Base-by-base conservation (phyloP, 1,140 invertebrate species). In the Stegodyphus mimosarum region DNA sequence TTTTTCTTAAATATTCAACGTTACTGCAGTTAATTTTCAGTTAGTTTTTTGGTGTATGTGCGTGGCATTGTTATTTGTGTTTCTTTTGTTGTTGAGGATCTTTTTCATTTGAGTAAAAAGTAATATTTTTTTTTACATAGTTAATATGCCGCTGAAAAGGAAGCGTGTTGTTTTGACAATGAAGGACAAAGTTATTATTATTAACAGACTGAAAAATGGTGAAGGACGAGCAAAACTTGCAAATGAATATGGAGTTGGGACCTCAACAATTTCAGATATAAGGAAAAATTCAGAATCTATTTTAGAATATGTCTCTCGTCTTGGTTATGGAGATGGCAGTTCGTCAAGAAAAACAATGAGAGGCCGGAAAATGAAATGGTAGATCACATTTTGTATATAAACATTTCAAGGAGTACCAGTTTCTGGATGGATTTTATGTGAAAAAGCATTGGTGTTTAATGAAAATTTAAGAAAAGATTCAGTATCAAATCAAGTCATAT, bases 391-490 rank as follows among this genome's bases (percentile, higher is more conserved):
- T 66, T 87, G 3, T 83, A 67, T 73, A 48, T 64, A 10, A 83
- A 72, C 72, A 70, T 70, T 51, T 10, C 11, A 74, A 18, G 86
- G 86, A 6, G 5, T 48, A 51, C 18, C 17, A 6, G 10, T 83
- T n/a, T 63, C 72, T 49, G 79, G 80, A 5, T 60, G n/a, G n/a
- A 5, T 60, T n/a, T 55, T 84, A n/a, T 83, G 72, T 67, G 64
- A 87, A 71, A 87, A 84, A 77, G 80, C 77, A 10, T 78, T 75
- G 6, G 49, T 84, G 51, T 11, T 84, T 13, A 76, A 83, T 52
- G 6, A 64, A 13, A 49, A n/a, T 13, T 18, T 72, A 9, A 64
- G 72, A 64, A 72, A 80, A 4, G 15, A 49, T 1, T 6, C 83
- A 5, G 73, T 77, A 66, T 84, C n/a, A 84, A 76, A 71, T 73